Conservation (phyloP, 1,140 invertebrate species). For the Proctacanthus coquilletti region DNA sequence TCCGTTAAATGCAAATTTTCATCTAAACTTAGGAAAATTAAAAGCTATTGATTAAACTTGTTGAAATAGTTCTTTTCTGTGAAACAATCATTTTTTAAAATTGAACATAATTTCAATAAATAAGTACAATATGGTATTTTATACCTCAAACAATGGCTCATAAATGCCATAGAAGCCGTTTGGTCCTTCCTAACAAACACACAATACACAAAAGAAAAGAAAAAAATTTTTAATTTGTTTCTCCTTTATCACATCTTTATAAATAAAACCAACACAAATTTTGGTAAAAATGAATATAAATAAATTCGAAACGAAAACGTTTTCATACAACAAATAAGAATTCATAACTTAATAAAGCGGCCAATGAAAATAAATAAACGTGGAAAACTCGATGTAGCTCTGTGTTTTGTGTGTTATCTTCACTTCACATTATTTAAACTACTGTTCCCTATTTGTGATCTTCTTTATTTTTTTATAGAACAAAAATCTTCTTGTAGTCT, state of each 20-base stretch:
- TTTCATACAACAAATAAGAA: no score
- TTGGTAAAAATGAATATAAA: neutral
- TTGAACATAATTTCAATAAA: neutral
- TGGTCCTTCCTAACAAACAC: conserved; percentile 1
- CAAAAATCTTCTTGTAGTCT: no score
- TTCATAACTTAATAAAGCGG: no score
- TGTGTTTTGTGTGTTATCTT: no score
- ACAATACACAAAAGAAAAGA: neutral
- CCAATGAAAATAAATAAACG: no score
- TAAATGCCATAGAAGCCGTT: conserved; percentile 2
- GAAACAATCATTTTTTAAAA: conserved; percentile 1
- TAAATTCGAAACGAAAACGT: no score
- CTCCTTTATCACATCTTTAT: neutral
- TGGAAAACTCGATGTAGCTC: no score
- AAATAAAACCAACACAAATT: neutral
- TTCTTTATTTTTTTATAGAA: no score
- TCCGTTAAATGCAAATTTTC: neutral
- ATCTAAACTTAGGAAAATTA: neutral
- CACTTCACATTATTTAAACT: no score
- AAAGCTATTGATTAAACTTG: neutral
- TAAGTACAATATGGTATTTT: neutral
- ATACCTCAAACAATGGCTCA: conserved; percentile 2
- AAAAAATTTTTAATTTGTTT: neutral
- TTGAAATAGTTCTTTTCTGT: neutral
- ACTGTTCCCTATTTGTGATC: no score